phyloP scores from a whole-genome alignment of 1,140 invertebrate species.

The Drosophila tani region DNA sequence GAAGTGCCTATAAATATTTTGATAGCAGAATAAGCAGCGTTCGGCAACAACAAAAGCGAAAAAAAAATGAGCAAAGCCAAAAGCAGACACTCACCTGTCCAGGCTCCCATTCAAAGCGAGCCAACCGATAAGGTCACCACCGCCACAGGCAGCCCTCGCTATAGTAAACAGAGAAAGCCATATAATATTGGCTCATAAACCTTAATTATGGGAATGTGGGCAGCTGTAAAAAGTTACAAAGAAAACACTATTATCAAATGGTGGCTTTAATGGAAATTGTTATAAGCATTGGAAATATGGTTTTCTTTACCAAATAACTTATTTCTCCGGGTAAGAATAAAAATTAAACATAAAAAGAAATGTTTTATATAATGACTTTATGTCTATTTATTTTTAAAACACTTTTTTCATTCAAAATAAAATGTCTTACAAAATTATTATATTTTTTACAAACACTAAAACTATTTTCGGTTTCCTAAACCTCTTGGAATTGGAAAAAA shows the following conservation, averaged over 20 bases:
- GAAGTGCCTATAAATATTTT: slow-evolving; percentile 76
- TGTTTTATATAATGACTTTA: neutral
- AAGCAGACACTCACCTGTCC: slow-evolving; percentile 72
- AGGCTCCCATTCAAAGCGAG: slow-evolving; percentile 39
- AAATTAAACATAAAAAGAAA: neutral
- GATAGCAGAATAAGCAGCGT: slow-evolving; percentile 54
- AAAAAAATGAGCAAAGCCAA: slow-evolving; percentile 56
- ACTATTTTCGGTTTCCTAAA: no score
- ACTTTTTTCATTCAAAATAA: no score
- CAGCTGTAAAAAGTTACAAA: neutral
- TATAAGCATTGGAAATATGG: neutral
- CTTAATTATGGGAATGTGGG: neutral
- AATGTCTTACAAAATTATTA: no score
- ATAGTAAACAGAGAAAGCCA: neutral
- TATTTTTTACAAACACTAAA: no score
- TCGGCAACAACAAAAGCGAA: slow-evolving; percentile 6
- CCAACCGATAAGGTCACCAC: slow-evolving; percentile 20
- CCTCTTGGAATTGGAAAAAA: no score
- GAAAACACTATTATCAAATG: neutral
- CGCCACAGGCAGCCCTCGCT: slow-evolving; percentile 15
- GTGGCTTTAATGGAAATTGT: neutral
- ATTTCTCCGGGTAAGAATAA: neutral
- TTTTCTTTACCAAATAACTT: no score
- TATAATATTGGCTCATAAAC: slow-evolving; percentile 1
- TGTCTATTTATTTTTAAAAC: no score